Conservation (phyloP, 1,140 invertebrate genomes). For the Cydia fagiglandana region DNA sequence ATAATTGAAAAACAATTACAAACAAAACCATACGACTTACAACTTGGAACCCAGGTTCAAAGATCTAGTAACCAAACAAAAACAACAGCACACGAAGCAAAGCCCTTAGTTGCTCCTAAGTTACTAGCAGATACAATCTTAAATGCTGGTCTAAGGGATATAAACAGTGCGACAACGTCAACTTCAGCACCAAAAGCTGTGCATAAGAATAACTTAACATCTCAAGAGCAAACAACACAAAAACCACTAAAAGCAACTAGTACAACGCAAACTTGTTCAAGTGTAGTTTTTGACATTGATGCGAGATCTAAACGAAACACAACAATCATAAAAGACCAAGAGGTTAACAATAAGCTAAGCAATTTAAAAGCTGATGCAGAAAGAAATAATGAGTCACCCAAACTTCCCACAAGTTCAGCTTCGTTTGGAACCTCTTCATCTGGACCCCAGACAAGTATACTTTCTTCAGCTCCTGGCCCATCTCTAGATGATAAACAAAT, state of each 20-base stretch:
- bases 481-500: not conserved
- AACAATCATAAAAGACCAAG: not conserved
- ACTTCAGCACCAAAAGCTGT: not conserved
- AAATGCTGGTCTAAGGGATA: not conserved
- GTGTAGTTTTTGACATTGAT: not conserved
- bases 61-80: not conserved
- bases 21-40: not conserved
- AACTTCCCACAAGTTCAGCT: not conserved
- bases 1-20: not conserved
- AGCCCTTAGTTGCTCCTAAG: not conserved
- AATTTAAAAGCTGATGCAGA: not conserved
- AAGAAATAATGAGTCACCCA: not conserved
- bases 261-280: constrained; percentile 4
- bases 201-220: not conserved
- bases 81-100: not conserved
- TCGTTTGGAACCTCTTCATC: not conserved
- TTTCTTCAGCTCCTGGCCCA: not conserved
- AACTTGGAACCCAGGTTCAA: not conserved
- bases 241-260: not conserved
- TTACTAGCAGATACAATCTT: not conserved
- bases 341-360: not conserved
- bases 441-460: not conserved
- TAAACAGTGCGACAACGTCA: not conserved
- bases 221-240: not conserved
- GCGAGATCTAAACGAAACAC: not conserved